These are phyloP conservation scores for Numenius arquata DNA, from an alignment of 2,113 vertebrate species.

Conservation along the genomic window DNA sequence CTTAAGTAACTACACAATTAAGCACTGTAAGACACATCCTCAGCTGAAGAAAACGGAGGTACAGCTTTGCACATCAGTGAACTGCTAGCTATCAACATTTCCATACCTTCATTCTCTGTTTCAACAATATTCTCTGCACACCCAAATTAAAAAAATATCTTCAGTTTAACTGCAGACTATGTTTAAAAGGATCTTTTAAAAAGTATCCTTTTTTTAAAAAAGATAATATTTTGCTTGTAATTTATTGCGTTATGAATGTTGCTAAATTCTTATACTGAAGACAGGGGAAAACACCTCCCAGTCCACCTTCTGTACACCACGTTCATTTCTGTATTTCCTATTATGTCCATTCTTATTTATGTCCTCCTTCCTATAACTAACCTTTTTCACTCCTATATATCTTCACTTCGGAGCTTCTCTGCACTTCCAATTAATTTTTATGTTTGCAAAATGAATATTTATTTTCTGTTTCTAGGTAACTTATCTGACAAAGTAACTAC, in stretches of 20 bases:
- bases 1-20: background rate
- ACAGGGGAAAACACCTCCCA: background rate
- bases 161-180: background rate
- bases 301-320: background rate
- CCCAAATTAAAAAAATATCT: background rate
- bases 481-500: background rate
- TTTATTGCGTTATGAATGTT: background rate
- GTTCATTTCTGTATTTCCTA: background rate
- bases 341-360: background rate
- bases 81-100: background rate
- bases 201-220: background rate
- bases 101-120: background rate
- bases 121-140: background rate
- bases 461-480: background rate
- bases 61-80: background rate
- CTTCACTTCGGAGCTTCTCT: background rate
- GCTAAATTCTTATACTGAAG: background rate
- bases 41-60: background rate
- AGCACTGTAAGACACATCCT: background rate
- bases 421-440: background rate
- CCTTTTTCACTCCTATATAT: background rate
- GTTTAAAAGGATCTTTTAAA: background rate
- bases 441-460: background rate
- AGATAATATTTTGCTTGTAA: background rate
- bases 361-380: background rate